phyloP scores from a whole-genome alignment of 2,113 vertebrate genomes.

The Callipepla californica region DNA sequence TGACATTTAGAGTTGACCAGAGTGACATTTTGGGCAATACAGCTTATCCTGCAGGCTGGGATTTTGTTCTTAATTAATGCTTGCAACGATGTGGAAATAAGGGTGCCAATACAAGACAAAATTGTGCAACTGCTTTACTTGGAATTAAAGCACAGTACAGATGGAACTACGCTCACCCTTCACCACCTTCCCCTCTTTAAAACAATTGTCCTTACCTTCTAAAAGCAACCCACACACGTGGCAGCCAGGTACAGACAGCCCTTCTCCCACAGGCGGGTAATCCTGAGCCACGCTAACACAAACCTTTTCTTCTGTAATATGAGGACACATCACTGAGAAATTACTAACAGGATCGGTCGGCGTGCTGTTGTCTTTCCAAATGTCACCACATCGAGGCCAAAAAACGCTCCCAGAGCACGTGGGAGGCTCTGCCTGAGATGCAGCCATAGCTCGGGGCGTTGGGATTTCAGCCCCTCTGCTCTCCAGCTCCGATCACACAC shows the following conservation, averaged over 20 bases:
- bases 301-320: background rate
- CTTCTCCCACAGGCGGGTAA: fast-evolving
- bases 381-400: background rate
- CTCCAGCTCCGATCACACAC: fast-evolving
- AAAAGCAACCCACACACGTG: background rate
- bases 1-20: background rate
- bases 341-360: background rate
- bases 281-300: fast-evolving
- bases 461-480: background rate
- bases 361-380: background rate
- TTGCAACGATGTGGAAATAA: background rate
- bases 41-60: background rate
- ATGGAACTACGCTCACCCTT: background rate
- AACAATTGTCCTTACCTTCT: background rate
- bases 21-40: background rate
- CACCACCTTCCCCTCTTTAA: background rate
- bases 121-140: background rate
- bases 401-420: background rate
- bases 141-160: background rate
- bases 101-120: background rate
- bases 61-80: background rate
- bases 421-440: fast-evolving
- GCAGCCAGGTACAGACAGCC: background rate
- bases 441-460: background rate
- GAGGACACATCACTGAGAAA: background rate